Percentiles rank a stretch among this genome's conserved stretches.
phyloP scores from a whole-genome alignment of 1,140 invertebrate species.

The Formica selysi region DNA sequence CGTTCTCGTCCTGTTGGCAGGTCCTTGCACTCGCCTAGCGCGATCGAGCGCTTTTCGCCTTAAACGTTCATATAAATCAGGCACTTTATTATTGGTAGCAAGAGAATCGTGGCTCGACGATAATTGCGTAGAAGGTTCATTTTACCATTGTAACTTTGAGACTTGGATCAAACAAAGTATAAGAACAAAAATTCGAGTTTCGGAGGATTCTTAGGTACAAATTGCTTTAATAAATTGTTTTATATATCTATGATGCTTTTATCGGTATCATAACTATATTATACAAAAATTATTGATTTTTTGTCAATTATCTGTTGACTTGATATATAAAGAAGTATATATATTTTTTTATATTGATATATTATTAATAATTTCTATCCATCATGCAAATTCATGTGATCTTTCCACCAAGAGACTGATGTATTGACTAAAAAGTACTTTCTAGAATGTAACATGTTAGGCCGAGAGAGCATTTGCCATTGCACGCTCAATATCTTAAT shows the following conservation, averaged over 20 bases:
- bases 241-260: background rate
- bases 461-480: conserved; percentile 71
- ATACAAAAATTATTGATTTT: background rate
- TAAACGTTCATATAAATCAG: conserved; percentile 77
- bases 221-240: background rate
- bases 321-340: background rate
- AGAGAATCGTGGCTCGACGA: background rate
- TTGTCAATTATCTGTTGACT: background rate
- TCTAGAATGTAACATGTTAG: conserved; percentile 33
- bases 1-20: conserved; percentile 51
- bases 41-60: conserved; percentile 67
- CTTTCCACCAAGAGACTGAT: background rate
- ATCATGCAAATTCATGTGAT: background rate
- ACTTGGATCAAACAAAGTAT: background rate
- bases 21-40: conserved; percentile 47
- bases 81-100: conserved; percentile 81
- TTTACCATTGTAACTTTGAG: background rate
- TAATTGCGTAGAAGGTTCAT: background rate
- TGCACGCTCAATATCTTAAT: conserved; percentile 80
- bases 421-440: conserved; percentile 37
- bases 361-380: conserved; percentile 7
- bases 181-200: background rate
- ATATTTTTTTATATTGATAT: background rate
- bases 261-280: background rate
- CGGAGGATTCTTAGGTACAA: background rate